Percentiles rank a stretch among this genome's conserved stretches.
phyloP scores from a whole-genome alignment of 2,797 vertebrate species.

The Fundulus diaphanus region DNA sequence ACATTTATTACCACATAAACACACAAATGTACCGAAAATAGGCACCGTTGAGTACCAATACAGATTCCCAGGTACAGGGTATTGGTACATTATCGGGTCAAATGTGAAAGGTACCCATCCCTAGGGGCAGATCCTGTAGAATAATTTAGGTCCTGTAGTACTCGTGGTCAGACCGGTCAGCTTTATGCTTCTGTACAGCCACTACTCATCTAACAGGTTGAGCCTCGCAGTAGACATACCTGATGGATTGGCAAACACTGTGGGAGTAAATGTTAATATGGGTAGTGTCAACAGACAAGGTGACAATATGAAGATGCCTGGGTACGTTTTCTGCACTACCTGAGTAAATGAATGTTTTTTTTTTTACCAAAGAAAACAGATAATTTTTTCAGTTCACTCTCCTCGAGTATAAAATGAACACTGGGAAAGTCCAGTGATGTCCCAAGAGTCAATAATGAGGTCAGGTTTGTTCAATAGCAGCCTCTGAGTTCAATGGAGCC shows the following conservation, averaged over 20 bases:
- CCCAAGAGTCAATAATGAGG: constrained; percentile 30
- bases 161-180: constrained; percentile 8
- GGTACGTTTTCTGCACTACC: background rate
- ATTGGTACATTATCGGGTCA: too few relatives aligned
- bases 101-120: too few relatives aligned
- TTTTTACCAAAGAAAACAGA: background rate
- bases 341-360: constrained; percentile 8
- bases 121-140: background rate
- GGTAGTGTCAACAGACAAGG: constrained; percentile 53
- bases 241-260: constrained; percentile 55
- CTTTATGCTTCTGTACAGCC: background rate
- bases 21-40: too few relatives aligned
- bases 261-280: constrained; percentile 68
- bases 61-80: too few relatives aligned
- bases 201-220: constrained; percentile 12
- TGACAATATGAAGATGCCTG: constrained; percentile 19
- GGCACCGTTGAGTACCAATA: too few relatives aligned
- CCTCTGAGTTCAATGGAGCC: constrained; percentile 26
- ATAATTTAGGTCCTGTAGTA: background rate
- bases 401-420: constrained; percentile 18
- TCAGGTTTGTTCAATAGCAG: constrained; percentile 46
- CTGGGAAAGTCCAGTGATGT: constrained; percentile 8
- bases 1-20: too few relatives aligned
- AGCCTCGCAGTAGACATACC: constrained; percentile 27
- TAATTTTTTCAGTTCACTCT: background rate